A percentile compares a stretch with the other conserved stretches of the same genome.
phyloP scores from a whole-genome alignment of 1,140 invertebrate species.

The Hetaerina americana region DNA sequence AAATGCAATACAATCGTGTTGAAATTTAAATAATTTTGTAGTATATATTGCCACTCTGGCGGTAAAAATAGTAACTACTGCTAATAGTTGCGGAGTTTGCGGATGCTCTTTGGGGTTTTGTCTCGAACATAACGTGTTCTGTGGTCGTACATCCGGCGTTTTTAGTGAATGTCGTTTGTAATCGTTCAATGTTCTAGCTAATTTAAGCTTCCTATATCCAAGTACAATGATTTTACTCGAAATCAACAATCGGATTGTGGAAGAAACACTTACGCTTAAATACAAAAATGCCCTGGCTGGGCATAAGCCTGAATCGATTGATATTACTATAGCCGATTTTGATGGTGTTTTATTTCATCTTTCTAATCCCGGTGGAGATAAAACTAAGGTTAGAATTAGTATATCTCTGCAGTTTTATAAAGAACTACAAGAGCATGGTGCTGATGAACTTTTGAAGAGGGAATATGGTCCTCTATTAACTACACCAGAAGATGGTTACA shows the following conservation, averaged over 20 bases:
- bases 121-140: too few relatives aligned
- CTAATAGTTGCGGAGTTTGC: too few relatives aligned
- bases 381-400: slow-evolving; percentile 94
- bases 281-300: slow-evolving; percentile 88
- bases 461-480: slow-evolving; percentile 76
- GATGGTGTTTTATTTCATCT: slow-evolving; percentile 98
- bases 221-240: slow-evolving; percentile 89
- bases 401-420: slow-evolving; percentile 98
- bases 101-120: too few relatives aligned
- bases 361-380: slow-evolving; percentile 91
- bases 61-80: too few relatives aligned
- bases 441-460: slow-evolving; percentile 87
- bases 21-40: too few relatives aligned
- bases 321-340: slow-evolving; percentile 91
- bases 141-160: not conserved
- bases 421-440: slow-evolving; percentile 94
- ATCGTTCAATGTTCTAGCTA: slow-evolving; percentile 13
- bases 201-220: slow-evolving; percentile 8
- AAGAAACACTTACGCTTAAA: slow-evolving; percentile 88
- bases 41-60: too few relatives aligned
- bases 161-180: not conserved
- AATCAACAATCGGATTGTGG: slow-evolving; percentile 95
- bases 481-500: slow-evolving; percentile 85
- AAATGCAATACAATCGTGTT: too few relatives aligned
- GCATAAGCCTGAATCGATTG: slow-evolving; percentile 90